Evolutionary conservation across 2,797 vertebrate genomes (phyloP).

Genomic region (Falco cherrug): DNA sequence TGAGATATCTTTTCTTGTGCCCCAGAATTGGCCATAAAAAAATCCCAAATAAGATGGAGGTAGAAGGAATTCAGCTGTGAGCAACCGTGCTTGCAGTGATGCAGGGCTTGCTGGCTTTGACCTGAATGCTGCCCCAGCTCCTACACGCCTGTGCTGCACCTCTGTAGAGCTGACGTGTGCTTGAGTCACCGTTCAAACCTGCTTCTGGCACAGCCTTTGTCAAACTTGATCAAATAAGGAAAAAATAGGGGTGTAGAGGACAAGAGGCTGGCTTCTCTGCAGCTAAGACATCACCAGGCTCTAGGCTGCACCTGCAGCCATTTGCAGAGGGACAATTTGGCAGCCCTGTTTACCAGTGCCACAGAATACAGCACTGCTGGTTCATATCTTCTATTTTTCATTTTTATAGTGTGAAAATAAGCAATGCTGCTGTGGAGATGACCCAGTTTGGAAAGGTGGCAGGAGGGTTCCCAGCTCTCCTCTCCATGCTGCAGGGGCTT

Average conservation of each 20-base stretch:
- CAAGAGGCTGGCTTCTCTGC: not conserved
- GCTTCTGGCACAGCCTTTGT: not conserved
- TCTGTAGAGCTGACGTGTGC: not conserved
- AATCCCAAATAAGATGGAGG: not conserved
- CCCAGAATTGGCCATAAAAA: not conserved
- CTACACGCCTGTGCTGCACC: not conserved
- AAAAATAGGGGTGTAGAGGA: not conserved
- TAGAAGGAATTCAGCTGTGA: not conserved
- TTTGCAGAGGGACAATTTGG: not conserved
- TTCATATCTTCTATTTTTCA: fast-evolving
- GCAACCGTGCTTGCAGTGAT: not conserved
- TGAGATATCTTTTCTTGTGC: not conserved
- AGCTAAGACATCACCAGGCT: not conserved
- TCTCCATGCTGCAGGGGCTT: fast-evolving
- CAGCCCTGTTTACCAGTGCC: not conserved
- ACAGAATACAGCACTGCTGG: not conserved
- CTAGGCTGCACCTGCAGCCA: not conserved
- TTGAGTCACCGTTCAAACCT: slow-evolving; percentile 17
- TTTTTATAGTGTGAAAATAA: not conserved
- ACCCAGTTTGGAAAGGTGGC: not conserved
- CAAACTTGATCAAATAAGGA: not conserved
- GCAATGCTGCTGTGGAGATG: not conserved
- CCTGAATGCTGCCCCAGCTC: not conserved
- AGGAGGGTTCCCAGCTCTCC: not conserved
- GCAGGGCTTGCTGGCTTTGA: not conserved